phyloP scores from a whole-genome alignment of 2,113 vertebrate species.

The Strix uralensis region DNA sequence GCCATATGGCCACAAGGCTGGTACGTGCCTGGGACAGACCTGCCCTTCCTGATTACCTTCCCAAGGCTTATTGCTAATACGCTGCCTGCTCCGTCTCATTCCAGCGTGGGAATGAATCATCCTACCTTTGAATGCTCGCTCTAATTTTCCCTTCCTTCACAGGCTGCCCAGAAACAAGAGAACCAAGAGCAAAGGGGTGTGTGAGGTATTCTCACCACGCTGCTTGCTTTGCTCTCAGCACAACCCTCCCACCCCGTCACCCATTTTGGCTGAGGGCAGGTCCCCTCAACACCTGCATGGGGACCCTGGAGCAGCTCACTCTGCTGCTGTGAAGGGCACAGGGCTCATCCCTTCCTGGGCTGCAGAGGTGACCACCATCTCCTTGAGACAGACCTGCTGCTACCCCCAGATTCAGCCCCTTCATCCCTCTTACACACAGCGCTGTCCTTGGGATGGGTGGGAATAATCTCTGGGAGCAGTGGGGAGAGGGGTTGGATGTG shows the following conservation, averaged over 20 bases:
- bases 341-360: background rate
- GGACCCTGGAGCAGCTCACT: background rate
- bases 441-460: background rate
- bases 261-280: background rate
- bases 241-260: background rate
- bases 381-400: background rate
- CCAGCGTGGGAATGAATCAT: conserved; percentile 51
- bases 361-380: background rate
- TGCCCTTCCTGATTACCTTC: conserved; percentile 46
- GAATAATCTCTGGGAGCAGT: background rate
- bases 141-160: background rate
- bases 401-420: background rate
- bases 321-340: background rate
- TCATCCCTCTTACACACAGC: rapidly evolving
- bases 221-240: background rate
- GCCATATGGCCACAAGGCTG: background rate
- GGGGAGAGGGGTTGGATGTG: background rate
- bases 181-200: rapidly evolving
- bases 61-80: background rate
- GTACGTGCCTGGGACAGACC: conserved; percentile 26
- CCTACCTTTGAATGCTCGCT: background rate
- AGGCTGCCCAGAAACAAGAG: background rate
- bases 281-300: background rate
- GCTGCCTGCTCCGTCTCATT: background rate
- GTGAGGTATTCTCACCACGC: background rate